Conservation (phyloP, 2,888 invertebrate genomes). For the Oxyteleia sp. region DNA sequence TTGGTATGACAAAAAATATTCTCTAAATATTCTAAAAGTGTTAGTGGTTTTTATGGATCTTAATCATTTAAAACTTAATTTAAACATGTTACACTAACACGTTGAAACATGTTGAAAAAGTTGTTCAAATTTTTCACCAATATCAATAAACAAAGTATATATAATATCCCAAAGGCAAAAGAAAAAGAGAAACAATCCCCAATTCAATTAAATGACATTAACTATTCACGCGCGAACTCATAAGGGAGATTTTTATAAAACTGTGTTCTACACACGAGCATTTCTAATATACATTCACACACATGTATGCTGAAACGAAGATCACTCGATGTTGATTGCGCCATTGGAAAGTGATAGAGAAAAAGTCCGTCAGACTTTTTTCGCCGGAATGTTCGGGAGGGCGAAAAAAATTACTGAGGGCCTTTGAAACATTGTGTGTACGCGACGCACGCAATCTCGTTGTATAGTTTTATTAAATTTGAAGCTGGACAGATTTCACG, state of each 20-base stretch:
- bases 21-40: no score
- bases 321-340: slow-evolving; percentile 82
- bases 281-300: slow-evolving; percentile 13
- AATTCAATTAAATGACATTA: slow-evolving; percentile 68
- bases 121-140: neutral
- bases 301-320: slow-evolving; percentile 81
- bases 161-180: slow-evolving; percentile 14
- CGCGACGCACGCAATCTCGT: slow-evolving; percentile 64
- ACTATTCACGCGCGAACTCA: slow-evolving; percentile 66
- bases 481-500: slow-evolving; percentile 51
- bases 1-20: no score
- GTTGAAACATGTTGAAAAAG: no score
- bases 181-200: slow-evolving; percentile 37
- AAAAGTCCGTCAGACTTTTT: slow-evolving; percentile 63
- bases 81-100: no score
- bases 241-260: slow-evolving; percentile 58
- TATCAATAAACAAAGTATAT: slow-evolving; percentile 42
- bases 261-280: slow-evolving; percentile 37
- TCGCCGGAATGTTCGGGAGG: slow-evolving; percentile 44
- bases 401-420: slow-evolving; percentile 42
- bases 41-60: no score
- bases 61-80: no score
- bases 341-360: slow-evolving; percentile 71
- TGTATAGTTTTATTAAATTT: slow-evolving; percentile 68
- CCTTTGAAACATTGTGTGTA: slow-evolving; percentile 59